Conservation (phyloP, 2,888 invertebrate genomes). For the Cantharis rustica region DNA sequence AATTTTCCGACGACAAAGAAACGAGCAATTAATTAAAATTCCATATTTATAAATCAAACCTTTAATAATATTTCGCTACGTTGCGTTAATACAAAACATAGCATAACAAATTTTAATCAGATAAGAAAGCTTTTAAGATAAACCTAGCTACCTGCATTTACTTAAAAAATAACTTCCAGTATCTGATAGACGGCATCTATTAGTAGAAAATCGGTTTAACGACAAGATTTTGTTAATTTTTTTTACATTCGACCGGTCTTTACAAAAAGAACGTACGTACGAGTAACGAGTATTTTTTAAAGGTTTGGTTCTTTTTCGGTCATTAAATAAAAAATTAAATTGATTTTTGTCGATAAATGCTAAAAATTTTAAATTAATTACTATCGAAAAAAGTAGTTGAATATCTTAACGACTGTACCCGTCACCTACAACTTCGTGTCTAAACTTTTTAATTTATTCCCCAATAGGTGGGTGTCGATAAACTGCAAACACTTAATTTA, state of each 20-base stretch:
- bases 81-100: conserved; percentile 15
- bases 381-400: background rate
- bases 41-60: conserved; percentile 1
- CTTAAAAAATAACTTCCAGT: conserved; percentile 25
- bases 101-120: conserved; percentile 21
- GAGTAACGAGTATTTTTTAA: background rate
- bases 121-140: conserved; percentile 29
- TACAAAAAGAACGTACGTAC: background rate
- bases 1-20: background rate
- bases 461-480: background rate
- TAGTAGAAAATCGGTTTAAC: conserved; percentile 24
- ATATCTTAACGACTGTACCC: background rate
- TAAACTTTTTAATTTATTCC: background rate
- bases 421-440: background rate
- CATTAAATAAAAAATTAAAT: background rate
- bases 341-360: background rate
- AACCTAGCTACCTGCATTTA: conserved; percentile 26
- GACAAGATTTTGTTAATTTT: conserved; percentile 23
- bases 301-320: background rate
- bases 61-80: conserved; percentile 15
- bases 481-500: background rate
- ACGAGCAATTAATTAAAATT: conserved; percentile 21
- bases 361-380: background rate
- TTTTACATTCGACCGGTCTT: background rate
- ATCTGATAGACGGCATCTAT: conserved; percentile 33